These are phyloP conservation scores for Gasterosteus aculeatus DNA, from an alignment of 2,113 vertebrate genomes.

Conservation along the genomic window DNA sequence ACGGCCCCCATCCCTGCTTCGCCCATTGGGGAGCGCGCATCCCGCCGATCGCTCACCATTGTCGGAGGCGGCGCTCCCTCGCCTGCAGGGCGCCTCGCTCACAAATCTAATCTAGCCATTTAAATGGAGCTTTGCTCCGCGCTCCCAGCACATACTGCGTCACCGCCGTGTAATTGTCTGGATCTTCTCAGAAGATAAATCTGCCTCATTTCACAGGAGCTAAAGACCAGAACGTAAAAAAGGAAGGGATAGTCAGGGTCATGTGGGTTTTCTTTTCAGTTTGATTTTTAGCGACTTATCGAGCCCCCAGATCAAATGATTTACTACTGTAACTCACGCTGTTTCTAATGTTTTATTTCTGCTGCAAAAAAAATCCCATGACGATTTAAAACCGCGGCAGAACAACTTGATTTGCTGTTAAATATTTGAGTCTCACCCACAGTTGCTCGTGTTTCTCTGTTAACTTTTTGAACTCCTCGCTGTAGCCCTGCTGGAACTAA, in stretches of 20 bases:
- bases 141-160: conserved; percentile 55
- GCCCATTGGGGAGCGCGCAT: conserved; percentile 35
- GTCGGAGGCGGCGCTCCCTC: conserved; percentile 53
- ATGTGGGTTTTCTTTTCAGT: not conserved
- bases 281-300: conserved; percentile 24
- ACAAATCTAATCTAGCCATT: conserved; percentile 76
- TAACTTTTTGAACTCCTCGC: not conserved
- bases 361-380: conserved; percentile 4
- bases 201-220: conserved; percentile 44
- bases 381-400: not conserved
- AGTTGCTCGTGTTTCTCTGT: not conserved
- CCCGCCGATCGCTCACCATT: conserved; percentile 52
- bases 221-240: conserved; percentile 23
- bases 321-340: not conserved
- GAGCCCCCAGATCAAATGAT: conserved; percentile 8
- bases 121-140: conserved; percentile 65
- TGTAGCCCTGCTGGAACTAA: not conserved
- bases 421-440: not conserved
- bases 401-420: not conserved
- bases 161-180: conserved; percentile 70
- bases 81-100: conserved; percentile 56
- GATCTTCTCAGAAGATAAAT: conserved; percentile 73
- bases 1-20: conserved; percentile 22
- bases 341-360: conserved; percentile 17
- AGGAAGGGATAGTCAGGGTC: conserved; percentile 2